Conservation (phyloP, 1,140 invertebrate genomes). For the Drosophila micromelanica region DNA sequence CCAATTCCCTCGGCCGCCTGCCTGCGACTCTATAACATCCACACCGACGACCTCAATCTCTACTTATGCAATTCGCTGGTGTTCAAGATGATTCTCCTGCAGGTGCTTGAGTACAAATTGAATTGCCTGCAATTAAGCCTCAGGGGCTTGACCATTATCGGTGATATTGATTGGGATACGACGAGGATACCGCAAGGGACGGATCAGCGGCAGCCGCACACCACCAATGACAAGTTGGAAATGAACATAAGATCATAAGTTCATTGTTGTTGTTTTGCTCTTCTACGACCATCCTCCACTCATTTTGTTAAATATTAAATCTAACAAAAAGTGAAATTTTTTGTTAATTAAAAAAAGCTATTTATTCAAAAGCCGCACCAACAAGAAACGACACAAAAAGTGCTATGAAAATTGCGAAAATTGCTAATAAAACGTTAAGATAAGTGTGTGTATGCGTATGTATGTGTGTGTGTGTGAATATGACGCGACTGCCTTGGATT, state of each 20-base stretch:
- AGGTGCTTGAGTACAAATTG: slow-evolving; percentile 62
- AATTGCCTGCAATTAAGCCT: slow-evolving; percentile 55
- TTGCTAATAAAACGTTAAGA: slow-evolving; percentile 64
- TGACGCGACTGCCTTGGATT: slow-evolving; percentile 53
- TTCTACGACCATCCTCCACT: slow-evolving; percentile 21
- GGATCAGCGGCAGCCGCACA: slow-evolving; percentile 4
- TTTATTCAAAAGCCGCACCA: slow-evolving; percentile 47
- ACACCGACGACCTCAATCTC: slow-evolving; percentile 38
- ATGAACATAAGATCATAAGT: neutral
- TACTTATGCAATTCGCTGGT: slow-evolving; percentile 59
- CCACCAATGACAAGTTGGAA: slow-evolving; percentile 43
- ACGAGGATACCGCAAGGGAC: neutral
- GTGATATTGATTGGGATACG: slow-evolving; percentile 7
- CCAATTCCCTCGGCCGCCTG: slow-evolving; percentile 57
- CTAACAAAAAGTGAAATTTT: slow-evolving; percentile 73
- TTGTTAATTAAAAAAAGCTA: slow-evolving; percentile 67
- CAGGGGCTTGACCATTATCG: slow-evolving; percentile 47
- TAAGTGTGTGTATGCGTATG: slow-evolving; percentile 21
- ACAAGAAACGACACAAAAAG: slow-evolving; percentile 28
- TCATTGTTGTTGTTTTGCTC: neutral
- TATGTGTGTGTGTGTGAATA: slow-evolving; percentile 27
- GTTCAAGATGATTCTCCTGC: slow-evolving; percentile 51
- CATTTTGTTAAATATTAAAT: slow-evolving; percentile 52
- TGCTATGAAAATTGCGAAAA: slow-evolving; percentile 71
- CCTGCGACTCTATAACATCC: slow-evolving; percentile 56